A percentile compares a stretch with the other conserved stretches of the same genome.
Evolutionary conservation across 2,888 invertebrate genomes (phyloP).

Genomic region (Lasioglossum pauxillum): DNA sequence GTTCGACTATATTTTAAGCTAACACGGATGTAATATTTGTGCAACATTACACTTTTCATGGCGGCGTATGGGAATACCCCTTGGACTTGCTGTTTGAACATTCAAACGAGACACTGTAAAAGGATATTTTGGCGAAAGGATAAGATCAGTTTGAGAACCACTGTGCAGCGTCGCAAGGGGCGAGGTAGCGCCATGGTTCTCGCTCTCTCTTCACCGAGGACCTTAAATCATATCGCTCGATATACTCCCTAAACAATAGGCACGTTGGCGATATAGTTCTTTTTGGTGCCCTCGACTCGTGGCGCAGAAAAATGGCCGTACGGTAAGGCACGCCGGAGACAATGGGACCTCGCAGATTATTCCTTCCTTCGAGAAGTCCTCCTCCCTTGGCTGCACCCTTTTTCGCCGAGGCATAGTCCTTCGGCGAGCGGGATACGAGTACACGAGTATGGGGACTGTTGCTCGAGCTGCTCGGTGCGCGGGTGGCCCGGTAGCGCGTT

Average conservation of each 20-base stretch:
- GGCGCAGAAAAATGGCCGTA: slow-evolving; percentile 62
- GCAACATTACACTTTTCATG: no score
- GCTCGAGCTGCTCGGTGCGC: slow-evolving; percentile 54
- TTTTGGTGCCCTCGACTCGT: slow-evolving; percentile 60
- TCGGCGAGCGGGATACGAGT: slow-evolving; percentile 29
- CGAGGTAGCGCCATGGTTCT: slow-evolving; percentile 33
- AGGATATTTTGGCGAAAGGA: not conserved
- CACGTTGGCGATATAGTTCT: slow-evolving; percentile 62
- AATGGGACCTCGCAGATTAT: slow-evolving; percentile 65
- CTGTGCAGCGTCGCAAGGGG: slow-evolving; percentile 44
- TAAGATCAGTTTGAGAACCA: slow-evolving; percentile 60
- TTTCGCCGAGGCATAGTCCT: slow-evolving; percentile 31
- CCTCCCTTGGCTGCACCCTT: slow-evolving; percentile 31
- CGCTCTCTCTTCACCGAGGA: slow-evolving; percentile 35
- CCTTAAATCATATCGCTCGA: slow-evolving; percentile 75
- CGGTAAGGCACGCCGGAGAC: slow-evolving; percentile 70
- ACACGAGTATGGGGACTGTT: slow-evolving; percentile 6
- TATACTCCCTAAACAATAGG: slow-evolving; percentile 74
- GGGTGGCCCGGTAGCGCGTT: slow-evolving; percentile 78
- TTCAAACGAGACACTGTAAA: not conserved
- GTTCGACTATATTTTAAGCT: no score
- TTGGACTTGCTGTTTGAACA: not conserved
- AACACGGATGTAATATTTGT: no score
- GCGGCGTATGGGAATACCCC: no score
- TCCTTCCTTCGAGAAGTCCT: slow-evolving; percentile 50